These are phyloP conservation scores for Achlya flavicornis DNA, from an alignment of 2,888 invertebrate genomes.

Conservation along the genomic window DNA sequence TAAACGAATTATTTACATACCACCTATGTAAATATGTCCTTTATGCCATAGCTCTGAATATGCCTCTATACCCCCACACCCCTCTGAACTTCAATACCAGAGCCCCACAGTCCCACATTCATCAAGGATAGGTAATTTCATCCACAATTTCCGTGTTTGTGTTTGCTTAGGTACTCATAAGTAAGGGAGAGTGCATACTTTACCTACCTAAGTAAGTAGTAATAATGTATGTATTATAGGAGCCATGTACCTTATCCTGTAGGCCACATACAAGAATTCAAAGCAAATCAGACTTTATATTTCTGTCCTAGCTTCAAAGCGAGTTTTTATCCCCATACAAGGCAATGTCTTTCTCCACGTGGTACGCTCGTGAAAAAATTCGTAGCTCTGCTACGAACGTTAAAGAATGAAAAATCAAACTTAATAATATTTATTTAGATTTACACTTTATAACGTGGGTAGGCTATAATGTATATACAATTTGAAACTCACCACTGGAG, in stretches of 20 bases:
- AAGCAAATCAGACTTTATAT: too few relatives aligned
- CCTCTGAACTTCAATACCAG: neutral
- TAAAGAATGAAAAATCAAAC: too few relatives aligned
- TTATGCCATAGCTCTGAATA: neutral
- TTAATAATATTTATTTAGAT: too few relatives aligned
- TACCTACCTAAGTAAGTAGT: neutral
- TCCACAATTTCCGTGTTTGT: slow-evolving; percentile 2
- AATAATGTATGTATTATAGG: neutral
- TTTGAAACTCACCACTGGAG: slow-evolving; percentile 76
- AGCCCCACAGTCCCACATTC: neutral
- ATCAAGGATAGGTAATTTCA: neutral
- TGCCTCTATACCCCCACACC: neutral
- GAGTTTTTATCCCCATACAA: too few relatives aligned
- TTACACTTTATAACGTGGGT: too few relatives aligned
- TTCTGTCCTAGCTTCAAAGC: too few relatives aligned
- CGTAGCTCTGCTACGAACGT: too few relatives aligned
- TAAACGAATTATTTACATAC: too few relatives aligned
- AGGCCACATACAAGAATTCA: too few relatives aligned
- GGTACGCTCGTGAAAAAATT: neutral
- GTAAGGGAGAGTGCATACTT: neutral
- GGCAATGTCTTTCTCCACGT: neutral
- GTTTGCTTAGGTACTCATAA: neutral
- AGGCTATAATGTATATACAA: neutral
- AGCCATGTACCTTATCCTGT: too few relatives aligned
- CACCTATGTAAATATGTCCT: too few relatives aligned